Percentiles rank a stretch among this genome's conserved stretches.
Conservation (phyloP, 2,797 vertebrate genomes). For the Trachops cirrhosus region DNA sequence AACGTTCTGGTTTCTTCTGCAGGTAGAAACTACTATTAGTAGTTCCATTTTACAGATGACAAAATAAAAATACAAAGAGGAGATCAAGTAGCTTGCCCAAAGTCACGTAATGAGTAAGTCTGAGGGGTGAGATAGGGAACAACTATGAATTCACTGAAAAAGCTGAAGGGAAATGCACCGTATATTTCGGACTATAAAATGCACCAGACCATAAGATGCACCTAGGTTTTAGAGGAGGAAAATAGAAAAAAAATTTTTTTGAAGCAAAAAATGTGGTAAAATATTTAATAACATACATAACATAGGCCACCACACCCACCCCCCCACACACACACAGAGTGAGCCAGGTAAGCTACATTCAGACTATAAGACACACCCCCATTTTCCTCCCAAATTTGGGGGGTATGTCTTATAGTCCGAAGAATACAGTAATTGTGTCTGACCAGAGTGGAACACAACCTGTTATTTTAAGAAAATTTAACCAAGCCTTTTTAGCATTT, state of each 20-base stretch:
- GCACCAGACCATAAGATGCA: too few species aligned
- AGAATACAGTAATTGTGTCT: neutral
- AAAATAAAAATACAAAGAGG: neutral
- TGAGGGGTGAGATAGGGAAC: neutral
- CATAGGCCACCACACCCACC: too few species aligned
- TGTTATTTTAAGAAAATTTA: neutral
- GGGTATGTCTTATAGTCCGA: too few species aligned
- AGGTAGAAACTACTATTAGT: neutral
- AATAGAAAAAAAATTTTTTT: too few species aligned
- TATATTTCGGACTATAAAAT: too few species aligned
- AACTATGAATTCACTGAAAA: neutral
- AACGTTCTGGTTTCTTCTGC: neutral
- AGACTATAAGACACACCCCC: too few species aligned
- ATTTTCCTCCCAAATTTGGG: too few species aligned
- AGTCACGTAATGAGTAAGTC: neutral
- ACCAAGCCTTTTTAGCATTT: neutral
- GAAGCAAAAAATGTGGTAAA: too few species aligned
- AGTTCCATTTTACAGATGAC: neutral
- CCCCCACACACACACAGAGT: too few species aligned
- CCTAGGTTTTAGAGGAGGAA: too few species aligned
- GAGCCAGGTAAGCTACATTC: too few species aligned
- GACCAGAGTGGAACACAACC: neutral
- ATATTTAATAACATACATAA: too few species aligned
- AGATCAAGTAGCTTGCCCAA: neutral
- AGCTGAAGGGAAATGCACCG: neutral